These are phyloP conservation scores for Atta texana DNA, from an alignment of 1,140 invertebrate genomes.

Conservation along the genomic window DNA sequence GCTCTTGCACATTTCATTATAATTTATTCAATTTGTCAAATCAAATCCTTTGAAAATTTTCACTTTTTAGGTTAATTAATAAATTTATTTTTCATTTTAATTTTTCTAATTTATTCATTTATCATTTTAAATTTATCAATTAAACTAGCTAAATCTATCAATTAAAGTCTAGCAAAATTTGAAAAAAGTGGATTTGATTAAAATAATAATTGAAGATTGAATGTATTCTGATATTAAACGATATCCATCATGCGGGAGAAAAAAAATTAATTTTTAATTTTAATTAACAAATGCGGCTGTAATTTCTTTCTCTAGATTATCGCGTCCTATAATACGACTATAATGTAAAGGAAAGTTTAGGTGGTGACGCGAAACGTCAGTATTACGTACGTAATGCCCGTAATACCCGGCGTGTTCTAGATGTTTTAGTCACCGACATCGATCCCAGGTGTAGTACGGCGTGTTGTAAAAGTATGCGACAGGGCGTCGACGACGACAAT, in stretches of 20 bases:
- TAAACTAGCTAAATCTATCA: no score
- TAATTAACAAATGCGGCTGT: background rate
- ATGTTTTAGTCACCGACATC: conserved; percentile 51
- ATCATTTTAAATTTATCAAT: background rate
- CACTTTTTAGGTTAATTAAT: no score
- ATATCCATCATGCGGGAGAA: background rate
- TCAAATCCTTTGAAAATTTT: background rate
- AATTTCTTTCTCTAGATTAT: background rate
- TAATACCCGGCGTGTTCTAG: conserved; percentile 32
- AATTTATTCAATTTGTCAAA: conserved; percentile 4
- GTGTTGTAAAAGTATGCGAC: conserved; percentile 42
- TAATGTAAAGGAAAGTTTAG: conserved; percentile 9
- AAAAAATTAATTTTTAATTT: conserved; percentile 3
- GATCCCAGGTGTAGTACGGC: conserved; percentile 30
- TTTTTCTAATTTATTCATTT: no score
- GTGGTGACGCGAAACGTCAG: background rate
- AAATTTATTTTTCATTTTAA: no score
- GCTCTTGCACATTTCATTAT: background rate
- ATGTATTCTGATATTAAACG: background rate
- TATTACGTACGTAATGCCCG: conserved; percentile 3
- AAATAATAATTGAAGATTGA: conserved; percentile 22
- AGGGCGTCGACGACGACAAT: background rate
- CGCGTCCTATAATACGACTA: background rate
- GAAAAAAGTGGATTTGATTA: background rate
- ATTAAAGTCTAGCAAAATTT: background rate